Percentiles rank a stretch among this genome's conserved stretches.
phyloP scores from a whole-genome alignment of 2,113 vertebrate genomes.

The Scalopus aquaticus region DNA sequence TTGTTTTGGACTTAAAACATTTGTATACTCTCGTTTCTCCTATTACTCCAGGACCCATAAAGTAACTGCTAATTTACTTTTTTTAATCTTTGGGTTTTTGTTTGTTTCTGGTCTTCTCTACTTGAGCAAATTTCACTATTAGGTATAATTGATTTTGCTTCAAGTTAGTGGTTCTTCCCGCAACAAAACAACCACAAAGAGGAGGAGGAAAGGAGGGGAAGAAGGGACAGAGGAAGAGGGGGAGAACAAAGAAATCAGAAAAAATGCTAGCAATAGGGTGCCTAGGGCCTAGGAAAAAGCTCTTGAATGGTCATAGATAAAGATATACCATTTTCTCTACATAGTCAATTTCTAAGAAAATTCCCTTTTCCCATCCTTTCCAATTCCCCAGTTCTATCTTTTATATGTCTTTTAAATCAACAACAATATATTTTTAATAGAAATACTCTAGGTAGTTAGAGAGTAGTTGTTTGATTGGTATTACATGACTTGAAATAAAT shows the following conservation, averaged over 20 bases:
- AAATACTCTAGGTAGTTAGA: not conserved
- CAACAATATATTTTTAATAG: not conserved
- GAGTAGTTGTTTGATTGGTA: not conserved
- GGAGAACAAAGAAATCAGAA: not conserved
- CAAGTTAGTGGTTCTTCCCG: not conserved
- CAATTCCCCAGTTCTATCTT: not conserved
- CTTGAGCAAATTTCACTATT: not conserved
- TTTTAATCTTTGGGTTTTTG: not conserved
- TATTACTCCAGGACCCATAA: not conserved
- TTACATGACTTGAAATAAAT: conserved; percentile 22
- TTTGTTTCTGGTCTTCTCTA: not conserved
- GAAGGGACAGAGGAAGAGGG: too few relatives aligned
- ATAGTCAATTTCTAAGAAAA: not conserved
- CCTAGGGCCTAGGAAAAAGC: not conserved
- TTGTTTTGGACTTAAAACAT: not conserved
- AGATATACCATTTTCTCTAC: not conserved
- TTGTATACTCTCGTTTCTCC: not conserved
- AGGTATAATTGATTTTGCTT: not conserved
- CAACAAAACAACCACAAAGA: not conserved
- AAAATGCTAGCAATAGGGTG: not conserved
- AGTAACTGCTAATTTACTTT: not conserved
- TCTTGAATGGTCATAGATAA: not conserved
- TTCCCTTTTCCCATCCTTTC: not conserved
- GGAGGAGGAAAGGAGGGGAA: too few relatives aligned
- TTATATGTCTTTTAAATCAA: not conserved